A percentile compares a stretch with the other conserved stretches of the same genome.
phyloP scores from a whole-genome alignment of 2,888 invertebrate species.

The Vesta saturnalis region DNA sequence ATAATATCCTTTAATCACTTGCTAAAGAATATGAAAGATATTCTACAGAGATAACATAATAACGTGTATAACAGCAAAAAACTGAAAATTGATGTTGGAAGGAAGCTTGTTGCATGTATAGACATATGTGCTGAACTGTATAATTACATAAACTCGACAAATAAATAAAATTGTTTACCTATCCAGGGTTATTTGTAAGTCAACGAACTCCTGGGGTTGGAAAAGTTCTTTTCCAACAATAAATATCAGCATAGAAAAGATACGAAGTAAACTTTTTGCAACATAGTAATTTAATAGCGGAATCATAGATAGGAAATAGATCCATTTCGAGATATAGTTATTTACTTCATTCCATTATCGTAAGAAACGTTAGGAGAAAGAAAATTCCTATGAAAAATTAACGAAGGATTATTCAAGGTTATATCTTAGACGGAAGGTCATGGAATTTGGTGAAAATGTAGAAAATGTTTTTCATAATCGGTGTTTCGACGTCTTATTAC shows the following conservation, averaged over 20 bases:
- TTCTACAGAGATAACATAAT: too few relatives aligned
- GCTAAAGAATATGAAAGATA: too few relatives aligned
- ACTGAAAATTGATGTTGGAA: neutral
- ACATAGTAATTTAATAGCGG: slow-evolving; percentile 15
- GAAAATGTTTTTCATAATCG: slow-evolving; percentile 32
- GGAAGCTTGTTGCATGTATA: slow-evolving; percentile 23
- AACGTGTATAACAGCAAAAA: too few relatives aligned
- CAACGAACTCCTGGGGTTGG: slow-evolving; percentile 41
- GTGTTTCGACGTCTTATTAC: slow-evolving; percentile 29
- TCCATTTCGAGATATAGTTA: neutral
- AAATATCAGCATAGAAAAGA: slow-evolving; percentile 39
- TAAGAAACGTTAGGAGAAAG: neutral
- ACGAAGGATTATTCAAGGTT: slow-evolving; percentile 11
- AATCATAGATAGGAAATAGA: slow-evolving; percentile 2
- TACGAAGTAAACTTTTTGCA: slow-evolving; percentile 15
- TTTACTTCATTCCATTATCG: neutral
- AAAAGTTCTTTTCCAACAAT: slow-evolving; percentile 44
- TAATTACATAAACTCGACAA: slow-evolving; percentile 27
- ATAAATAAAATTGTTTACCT: slow-evolving; percentile 45
- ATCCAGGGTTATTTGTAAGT: slow-evolving; percentile 41
- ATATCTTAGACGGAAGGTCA: slow-evolving; percentile 15
- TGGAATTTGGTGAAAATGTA: slow-evolving; percentile 13
- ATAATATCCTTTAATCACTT: too few relatives aligned
- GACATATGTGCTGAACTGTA: slow-evolving; percentile 20
- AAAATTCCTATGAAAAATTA: neutral